These are phyloP conservation scores for Aspidapion aeneum DNA, from an alignment of 2,888 invertebrate genomes.

Conservation along the genomic window DNA sequence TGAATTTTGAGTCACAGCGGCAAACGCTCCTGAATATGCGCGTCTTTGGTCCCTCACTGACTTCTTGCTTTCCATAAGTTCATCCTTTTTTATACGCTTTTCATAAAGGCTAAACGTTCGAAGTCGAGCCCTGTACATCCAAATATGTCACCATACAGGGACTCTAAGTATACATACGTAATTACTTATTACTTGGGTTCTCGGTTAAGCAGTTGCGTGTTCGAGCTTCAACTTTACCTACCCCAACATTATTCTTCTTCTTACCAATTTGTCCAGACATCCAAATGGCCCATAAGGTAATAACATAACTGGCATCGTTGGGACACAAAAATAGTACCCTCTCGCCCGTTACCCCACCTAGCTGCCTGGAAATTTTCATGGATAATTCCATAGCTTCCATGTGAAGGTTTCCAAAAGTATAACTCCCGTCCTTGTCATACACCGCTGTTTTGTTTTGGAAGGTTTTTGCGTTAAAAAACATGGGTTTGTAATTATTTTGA, in stretches of 20 bases:
- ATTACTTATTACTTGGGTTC: too few relatives aligned
- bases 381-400: conserved; percentile 62
- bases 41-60: too few relatives aligned
- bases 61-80: too few relatives aligned
- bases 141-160: too few relatives aligned
- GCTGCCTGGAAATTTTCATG: conserved; percentile 56
- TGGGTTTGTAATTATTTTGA: conserved; percentile 38
- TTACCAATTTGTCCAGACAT: conserved; percentile 80
- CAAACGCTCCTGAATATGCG: too few relatives aligned
- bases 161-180: too few relatives aligned
- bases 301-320: conserved; percentile 74
- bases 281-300: conserved; percentile 86
- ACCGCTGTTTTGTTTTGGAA: conserved; percentile 66
- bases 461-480: conserved; percentile 58
- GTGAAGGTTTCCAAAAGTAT: conserved; percentile 68
- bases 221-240: too few relatives aligned
- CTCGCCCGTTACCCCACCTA: conserved; percentile 55
- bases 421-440: conserved; percentile 66
- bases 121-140: too few relatives aligned
- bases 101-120: too few relatives aligned
- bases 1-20: too few relatives aligned
- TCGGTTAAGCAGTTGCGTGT: too few relatives aligned
- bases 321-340: conserved; percentile 73
- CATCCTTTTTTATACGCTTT: too few relatives aligned
- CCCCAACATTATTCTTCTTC: conserved; percentile 23